Evolutionary conservation across 64 coral and sea anemone genomes (phyloP).

Genomic region (Actinia tenebrosa): DNA sequence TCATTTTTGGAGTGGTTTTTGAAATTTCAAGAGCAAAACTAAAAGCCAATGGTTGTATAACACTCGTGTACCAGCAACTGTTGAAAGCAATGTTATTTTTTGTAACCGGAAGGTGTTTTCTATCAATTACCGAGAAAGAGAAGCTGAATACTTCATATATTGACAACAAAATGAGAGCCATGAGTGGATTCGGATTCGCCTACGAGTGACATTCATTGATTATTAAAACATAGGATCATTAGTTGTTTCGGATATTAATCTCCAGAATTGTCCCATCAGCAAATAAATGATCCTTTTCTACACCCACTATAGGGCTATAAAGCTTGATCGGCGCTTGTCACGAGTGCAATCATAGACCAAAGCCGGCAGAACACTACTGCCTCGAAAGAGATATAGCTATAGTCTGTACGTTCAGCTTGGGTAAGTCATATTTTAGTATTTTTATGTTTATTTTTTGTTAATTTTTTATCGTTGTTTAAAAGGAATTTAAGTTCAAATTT

Average conservation of each 20-base stretch:
- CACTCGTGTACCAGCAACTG: neutral
- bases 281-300: neutral
- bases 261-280: neutral
- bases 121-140: neutral
- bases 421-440: neutral
- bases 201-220: neutral
- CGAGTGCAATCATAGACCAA: neutral
- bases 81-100: neutral
- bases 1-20: neutral
- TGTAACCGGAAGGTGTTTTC: neutral
- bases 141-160: neutral
- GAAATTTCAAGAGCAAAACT: neutral
- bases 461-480: neutral
- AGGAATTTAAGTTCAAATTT: neutral
- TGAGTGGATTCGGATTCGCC: conserved; percentile 5
- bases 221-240: neutral
- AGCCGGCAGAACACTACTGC: neutral
- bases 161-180: neutral
- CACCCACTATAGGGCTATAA: conserved; percentile 1
- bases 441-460: no score
- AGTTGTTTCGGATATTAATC: conserved; percentile 8
- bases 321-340: neutral
- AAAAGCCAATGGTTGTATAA: neutral
- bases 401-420: neutral
- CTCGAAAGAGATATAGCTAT: neutral